A percentile compares a stretch with the other conserved stretches of the same genome.
phyloP scores from a whole-genome alignment of 1,140 invertebrate species.

The Heliconius melpomene region DNA sequence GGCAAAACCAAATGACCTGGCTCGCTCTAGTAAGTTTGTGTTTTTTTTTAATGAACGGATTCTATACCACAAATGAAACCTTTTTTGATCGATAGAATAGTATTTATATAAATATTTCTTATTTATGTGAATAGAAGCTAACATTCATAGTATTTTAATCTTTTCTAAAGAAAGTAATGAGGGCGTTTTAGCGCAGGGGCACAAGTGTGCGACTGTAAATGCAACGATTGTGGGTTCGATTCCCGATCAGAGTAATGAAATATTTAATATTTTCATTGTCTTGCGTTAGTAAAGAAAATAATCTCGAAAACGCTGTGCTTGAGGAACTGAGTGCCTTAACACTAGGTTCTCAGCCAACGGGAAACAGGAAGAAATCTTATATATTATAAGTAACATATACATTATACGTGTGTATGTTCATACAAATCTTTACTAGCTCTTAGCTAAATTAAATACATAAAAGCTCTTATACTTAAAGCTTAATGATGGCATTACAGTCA shows the following conservation, averaged over 20 bases:
- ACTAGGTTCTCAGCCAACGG: background rate
- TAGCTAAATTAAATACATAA: slow-evolving; percentile 3
- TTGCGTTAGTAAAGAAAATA: no score
- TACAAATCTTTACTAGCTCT: background rate
- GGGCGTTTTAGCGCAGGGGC: no score
- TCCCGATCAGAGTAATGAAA: no score
- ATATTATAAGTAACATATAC: no score
- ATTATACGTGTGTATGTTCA: background rate
- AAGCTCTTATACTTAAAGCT: slow-evolving; percentile 1
- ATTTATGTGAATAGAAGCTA: background rate
- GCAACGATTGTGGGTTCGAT: no score
- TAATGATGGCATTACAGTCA: slow-evolving; percentile 5
- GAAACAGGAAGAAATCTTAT: background rate
- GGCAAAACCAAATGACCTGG: background rate
- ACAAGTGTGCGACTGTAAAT: no score
- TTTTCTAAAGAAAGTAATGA: no score
- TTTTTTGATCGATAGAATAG: background rate
- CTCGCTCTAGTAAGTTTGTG: background rate
- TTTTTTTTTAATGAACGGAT: background rate
- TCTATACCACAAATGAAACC: background rate
- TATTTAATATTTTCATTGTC: no score
- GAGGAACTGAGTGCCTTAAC: background rate
- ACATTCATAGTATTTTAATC: no score
- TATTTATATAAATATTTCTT: background rate
- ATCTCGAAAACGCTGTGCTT: no score